These are phyloP conservation scores for Sus scrofa DNA, from an alignment of 2,113 vertebrate genomes.

Conservation along the genomic window DNA sequence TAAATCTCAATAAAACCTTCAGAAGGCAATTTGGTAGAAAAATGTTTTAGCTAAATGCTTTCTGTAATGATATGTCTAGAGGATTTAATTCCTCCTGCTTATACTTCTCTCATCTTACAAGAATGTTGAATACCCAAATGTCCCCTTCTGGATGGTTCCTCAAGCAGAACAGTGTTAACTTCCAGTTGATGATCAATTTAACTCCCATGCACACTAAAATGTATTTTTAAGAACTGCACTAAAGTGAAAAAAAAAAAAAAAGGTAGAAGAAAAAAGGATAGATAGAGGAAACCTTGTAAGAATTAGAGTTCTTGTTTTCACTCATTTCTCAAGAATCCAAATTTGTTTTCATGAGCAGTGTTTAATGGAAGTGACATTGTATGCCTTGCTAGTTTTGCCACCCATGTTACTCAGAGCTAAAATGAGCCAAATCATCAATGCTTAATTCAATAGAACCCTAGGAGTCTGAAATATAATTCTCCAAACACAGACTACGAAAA, in stretches of 20 bases:
- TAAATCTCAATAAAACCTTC: slow-evolving; percentile 65
- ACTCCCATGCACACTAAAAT: slow-evolving; percentile 34
- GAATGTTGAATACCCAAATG: slow-evolving; percentile 25
- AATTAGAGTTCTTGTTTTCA: not conserved
- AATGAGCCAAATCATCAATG: not conserved
- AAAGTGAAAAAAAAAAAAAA: not conserved
- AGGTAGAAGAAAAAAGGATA: not conserved
- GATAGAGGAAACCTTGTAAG: not conserved
- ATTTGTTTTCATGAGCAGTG: not conserved
- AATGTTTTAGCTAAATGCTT: slow-evolving; percentile 55
- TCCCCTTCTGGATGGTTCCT: slow-evolving; percentile 55
- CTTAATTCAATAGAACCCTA: slow-evolving; percentile 14
- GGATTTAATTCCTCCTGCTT: slow-evolving; percentile 57
- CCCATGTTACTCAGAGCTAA: not conserved
- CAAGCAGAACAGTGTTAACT: slow-evolving; percentile 59
- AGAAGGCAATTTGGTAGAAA: slow-evolving; percentile 65
- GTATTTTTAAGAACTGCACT: not conserved
- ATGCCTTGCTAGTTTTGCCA: not conserved
- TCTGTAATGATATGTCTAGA: slow-evolving; percentile 44
- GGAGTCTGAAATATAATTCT: not conserved
- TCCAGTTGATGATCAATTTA: slow-evolving; percentile 64
- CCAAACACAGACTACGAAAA: not conserved
- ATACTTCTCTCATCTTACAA: slow-evolving; percentile 54
- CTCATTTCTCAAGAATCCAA: not conserved
- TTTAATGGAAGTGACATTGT: not conserved